These are phyloP conservation scores for Arrhopalites spinosus DNA, from an alignment of 2,888 invertebrate species.

Conservation along the genomic window DNA sequence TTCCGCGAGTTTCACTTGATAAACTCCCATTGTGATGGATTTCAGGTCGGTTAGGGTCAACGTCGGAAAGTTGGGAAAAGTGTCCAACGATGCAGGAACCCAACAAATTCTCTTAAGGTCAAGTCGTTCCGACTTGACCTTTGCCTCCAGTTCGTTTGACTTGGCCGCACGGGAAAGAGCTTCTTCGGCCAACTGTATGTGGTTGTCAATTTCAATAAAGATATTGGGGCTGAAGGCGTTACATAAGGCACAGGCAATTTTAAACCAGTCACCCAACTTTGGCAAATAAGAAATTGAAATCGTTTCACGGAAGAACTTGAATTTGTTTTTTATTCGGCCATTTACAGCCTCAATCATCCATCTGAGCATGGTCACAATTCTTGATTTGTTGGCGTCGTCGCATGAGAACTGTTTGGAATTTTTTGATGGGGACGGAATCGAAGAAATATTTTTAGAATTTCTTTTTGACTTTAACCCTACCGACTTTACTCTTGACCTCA, in stretches of 20 bases:
- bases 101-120: neutral
- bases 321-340: slow-evolving; percentile 6
- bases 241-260: slow-evolving; percentile 15
- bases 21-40: neutral
- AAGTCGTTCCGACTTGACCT: neutral
- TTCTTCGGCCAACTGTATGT: neutral
- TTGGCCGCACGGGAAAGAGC: neutral
- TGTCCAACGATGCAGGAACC: neutral
- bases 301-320: neutral
- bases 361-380: neutral
- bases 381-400: neutral
- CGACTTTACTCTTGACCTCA: too few species aligned
- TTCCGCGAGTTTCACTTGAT: neutral
- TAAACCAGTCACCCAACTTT: too few species aligned
- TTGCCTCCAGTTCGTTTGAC: neutral
- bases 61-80: neutral
- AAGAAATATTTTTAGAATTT: too few species aligned
- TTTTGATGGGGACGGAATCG: too few species aligned
- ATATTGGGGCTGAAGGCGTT: slow-evolving; percentile 16
- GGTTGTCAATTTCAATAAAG: neutral
- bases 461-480: too few species aligned
- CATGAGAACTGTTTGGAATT: neutral
- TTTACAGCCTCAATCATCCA: slow-evolving; percentile 15
- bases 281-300: neutral
- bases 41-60: neutral